Evolutionary conservation across 2,888 invertebrate genomes (phyloP), one percentile per base, ranked within the genome.

Genomic region (Dinocampus coccinellae): DNA sequence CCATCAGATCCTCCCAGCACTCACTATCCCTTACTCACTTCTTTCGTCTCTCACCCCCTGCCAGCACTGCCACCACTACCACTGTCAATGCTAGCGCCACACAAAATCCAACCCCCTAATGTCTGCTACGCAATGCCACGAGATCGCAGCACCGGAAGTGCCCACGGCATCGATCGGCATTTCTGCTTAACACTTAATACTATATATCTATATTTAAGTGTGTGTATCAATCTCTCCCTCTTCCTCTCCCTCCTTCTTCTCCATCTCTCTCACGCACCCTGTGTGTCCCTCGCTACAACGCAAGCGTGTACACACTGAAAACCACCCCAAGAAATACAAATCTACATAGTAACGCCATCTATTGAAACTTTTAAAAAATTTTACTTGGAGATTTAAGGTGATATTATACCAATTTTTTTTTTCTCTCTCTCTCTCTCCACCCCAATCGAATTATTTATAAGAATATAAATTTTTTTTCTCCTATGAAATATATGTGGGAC

Each of bases 71-170:
- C 16, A 47, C 61, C 69, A 74, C 57, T 69, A 76, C 71, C 77
- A 74, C 73, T 75, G 75, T 70, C 74, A 78, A 64, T 79, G 76
- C 76, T 69, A 57, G 69, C 73, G 70, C 74, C 75, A 69, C 61
- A 55, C 62, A 63, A 67, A 72, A 72, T 62, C 66, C 68, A 69
- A 70, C 73, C 69, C 58, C 67, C 70, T 47, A 64, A 64, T 26
- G 58, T 20, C 57, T 62, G 26, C 75, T 74, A 47, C 52, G 72
- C 71, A 75, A 76, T 76, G 81, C 81, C 83, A 79, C 76, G 78
- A 84, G 85, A 82, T 84, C 80, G 85, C 84, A 78, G 80, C 82
- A 84, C 81, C 78, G 79, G 70, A 67, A 75, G 69, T 77, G 62
- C 66, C 75, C 70, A 62, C 68, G 71, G 73, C 67, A 85, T 85